Conservation (phyloP, 1,140 invertebrate genomes). For the Mizuhopecten yessoensis region DNA sequence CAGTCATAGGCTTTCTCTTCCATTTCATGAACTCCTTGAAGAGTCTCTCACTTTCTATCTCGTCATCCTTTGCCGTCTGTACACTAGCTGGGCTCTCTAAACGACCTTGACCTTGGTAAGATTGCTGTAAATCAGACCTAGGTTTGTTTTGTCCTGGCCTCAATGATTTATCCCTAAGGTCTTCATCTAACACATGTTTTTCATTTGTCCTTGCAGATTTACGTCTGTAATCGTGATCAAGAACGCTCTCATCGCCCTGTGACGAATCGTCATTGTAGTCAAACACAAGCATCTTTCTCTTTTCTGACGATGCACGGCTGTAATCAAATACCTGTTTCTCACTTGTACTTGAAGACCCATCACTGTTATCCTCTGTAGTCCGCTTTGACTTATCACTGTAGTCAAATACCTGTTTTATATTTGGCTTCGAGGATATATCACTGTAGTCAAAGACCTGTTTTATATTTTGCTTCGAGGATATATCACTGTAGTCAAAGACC, state of each 20-base stretch:
- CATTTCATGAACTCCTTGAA: not conserved
- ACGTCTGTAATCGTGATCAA: too few relatives aligned
- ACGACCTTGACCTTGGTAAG: not conserved
- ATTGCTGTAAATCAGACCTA: not conserved
- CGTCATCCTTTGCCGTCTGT: not conserved
- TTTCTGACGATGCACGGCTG: too few relatives aligned
- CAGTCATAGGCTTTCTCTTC: not conserved
- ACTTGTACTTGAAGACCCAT: not conserved
- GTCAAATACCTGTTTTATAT: not conserved
- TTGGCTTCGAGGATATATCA: not conserved
- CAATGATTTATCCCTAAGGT: not conserved
- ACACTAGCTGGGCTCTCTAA: not conserved
- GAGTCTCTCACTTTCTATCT: not conserved
- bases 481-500: not conserved
- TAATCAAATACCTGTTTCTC: not conserved
- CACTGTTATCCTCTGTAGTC: not conserved
- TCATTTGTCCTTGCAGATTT: too few relatives aligned
- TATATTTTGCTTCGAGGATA: not conserved
- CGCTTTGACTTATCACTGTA: not conserved
- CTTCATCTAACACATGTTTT: too few relatives aligned
- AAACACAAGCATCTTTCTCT: too few relatives aligned
- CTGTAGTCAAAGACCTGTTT: not conserved
- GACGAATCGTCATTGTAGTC: too few relatives aligned
- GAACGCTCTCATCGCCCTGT: too few relatives aligned
- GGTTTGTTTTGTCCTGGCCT: not conserved